These are phyloP conservation scores for Dasypogon diadema DNA, from an alignment of 2,888 invertebrate species.

Conservation along the genomic window DNA sequence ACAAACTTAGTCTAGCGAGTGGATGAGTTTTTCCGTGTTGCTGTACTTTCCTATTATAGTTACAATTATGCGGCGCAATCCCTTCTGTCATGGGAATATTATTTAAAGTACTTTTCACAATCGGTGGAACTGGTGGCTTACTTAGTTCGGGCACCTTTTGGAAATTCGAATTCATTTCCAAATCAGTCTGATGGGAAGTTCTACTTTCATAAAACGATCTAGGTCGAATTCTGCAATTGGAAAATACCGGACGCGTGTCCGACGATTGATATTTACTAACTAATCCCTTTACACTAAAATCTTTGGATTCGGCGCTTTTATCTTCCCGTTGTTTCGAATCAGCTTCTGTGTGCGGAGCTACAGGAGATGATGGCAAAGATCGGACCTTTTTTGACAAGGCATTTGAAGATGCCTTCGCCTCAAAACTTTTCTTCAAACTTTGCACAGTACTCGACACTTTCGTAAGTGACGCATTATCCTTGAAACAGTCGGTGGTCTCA, in stretches of 20 bases:
- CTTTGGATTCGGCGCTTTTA: constrained; percentile 69
- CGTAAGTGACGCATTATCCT: constrained; percentile 60
- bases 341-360: constrained; percentile 70
- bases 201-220: constrained; percentile 65
- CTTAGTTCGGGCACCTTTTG: constrained; percentile 63
- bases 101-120: constrained; percentile 57
- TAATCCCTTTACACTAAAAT: constrained; percentile 78
- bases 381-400: constrained; percentile 60
- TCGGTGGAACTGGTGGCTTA: constrained; percentile 69
- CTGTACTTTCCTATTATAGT: constrained; percentile 77
- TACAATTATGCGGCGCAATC: constrained; percentile 59
- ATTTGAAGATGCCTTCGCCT: constrained; percentile 74
- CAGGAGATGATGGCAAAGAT: constrained; percentile 76
- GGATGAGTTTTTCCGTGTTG: constrained; percentile 95
- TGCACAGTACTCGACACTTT: constrained; percentile 80
- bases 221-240: constrained; percentile 44
- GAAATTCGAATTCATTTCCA: constrained; percentile 31
- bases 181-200: constrained; percentile 52
- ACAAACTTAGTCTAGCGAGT: constrained; percentile 85
- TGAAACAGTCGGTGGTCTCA: constrained; percentile 61
- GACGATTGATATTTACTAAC: constrained; percentile 80
- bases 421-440: constrained; percentile 89
- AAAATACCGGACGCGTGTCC: constrained; percentile 61
- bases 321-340: constrained; percentile 25
- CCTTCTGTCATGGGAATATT: constrained; percentile 60